Evolutionary conservation across 1,140 invertebrate genomes (phyloP), one percentile per base, ranked within the genome.

Genomic region (Phthorimaea operculella): DNA sequence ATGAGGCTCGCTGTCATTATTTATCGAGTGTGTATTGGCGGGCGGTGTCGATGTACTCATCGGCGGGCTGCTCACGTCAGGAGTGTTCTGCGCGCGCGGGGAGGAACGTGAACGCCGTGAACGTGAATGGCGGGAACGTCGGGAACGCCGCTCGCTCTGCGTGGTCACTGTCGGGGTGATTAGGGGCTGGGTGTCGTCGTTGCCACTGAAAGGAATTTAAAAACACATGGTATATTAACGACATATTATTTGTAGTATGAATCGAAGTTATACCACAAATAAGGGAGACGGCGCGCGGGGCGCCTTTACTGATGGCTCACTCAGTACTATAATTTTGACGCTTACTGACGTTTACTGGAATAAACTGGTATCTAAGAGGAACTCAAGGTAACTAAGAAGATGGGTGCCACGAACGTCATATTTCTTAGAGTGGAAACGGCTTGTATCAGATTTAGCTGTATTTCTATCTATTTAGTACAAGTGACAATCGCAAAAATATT

Each of bases 1-100:
- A 45, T 72, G 62, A 0, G 63, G 63, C 4, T 48, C 34, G 16
- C n/a, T 50, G 10, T 58, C 61, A 9, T 51, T 57, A 53, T 68
- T 68, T 54, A 68, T 71, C 42, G 68, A 70, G 55, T 60, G 62
- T n/a, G n/a, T n/a, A n/a, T n/a, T n/a, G n/a, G n/a, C n/a, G n/a
- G n/a, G n/a, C 9, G 18, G 10, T 33, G 59, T 58, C 12, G 54
- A 33, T 17, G 39, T 34, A 8, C 34, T 33, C 51, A 47, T 42
- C 33, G 58, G 33, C 33, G 52, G 18, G 12, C 47, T 47, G 33
- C 15, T 39, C 5, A 12, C 52, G 6, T 16, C n/a, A 18, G 45
- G 63, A 34, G 51, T 42, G 33, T 34, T 15, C 34, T 11, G 47
- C 34, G 28, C 17, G 47, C 9, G n/a, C 51, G 0, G 60, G 53